A percentile compares a stretch with the other conserved stretches of the same genome.
These are phyloP conservation scores for Linepithema humile DNA, from an alignment of 1,140 invertebrate genomes.

Conservation along the genomic window DNA sequence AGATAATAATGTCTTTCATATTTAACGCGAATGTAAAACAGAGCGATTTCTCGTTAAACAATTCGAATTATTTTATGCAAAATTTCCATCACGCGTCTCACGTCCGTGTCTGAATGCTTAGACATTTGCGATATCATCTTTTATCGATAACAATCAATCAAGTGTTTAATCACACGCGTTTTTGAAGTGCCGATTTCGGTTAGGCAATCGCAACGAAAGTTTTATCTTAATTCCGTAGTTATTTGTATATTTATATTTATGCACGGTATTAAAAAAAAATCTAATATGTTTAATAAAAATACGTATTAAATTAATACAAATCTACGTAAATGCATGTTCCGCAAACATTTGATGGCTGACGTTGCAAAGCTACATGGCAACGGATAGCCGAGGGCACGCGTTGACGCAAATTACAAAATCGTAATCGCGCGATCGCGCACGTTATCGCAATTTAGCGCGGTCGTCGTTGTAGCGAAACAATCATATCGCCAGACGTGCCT, in stretches of 20 bases:
- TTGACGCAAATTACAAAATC: constrained; percentile 3
- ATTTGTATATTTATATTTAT: background rate
- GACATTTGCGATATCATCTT: constrained; percentile 30
- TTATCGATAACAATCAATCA: constrained; percentile 48
- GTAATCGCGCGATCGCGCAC: background rate
- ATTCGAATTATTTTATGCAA: constrained; percentile 51
- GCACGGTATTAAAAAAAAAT: background rate
- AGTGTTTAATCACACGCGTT: background rate
- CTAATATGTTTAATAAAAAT: too few species aligned
- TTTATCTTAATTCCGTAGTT: background rate
- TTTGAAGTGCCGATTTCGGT: background rate
- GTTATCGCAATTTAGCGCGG: constrained; percentile 1
- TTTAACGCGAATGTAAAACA: background rate
- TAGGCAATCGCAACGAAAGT: background rate
- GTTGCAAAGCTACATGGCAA: too few species aligned
- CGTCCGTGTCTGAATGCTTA: constrained; percentile 36
- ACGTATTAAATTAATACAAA: too few species aligned
- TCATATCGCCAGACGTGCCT: background rate
- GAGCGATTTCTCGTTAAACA: background rate
- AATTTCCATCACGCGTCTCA: constrained; percentile 78
- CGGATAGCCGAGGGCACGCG: too few species aligned
- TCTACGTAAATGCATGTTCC: too few species aligned
- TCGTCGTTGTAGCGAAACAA: too few species aligned
- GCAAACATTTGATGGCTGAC: too few species aligned
- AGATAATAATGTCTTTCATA: background rate